Conservation (phyloP, 1,140 invertebrate species). For the Pseudomyrmex cubaensis region DNA sequence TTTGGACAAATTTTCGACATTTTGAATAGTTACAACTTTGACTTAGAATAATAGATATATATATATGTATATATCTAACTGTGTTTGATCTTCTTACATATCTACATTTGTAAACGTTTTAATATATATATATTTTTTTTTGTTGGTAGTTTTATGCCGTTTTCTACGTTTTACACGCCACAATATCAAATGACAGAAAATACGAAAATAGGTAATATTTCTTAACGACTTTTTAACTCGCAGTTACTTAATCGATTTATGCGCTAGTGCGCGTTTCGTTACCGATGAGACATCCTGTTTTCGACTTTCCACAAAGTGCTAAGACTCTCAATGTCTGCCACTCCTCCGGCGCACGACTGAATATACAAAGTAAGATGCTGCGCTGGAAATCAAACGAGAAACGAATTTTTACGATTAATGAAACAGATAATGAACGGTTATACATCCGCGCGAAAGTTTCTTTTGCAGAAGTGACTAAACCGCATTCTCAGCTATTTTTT, state of each 20-base stretch:
- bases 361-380: constrained; percentile 7
- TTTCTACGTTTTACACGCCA: background rate
- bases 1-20: too few relatives aligned
- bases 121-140: too few relatives aligned
- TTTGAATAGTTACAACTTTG: background rate
- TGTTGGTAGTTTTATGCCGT: background rate
- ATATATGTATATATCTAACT: background rate
- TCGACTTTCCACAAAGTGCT: constrained; percentile 78
- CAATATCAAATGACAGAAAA: background rate
- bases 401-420: constrained; percentile 27
- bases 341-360: background rate
- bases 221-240: background rate
- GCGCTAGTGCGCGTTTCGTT: constrained; percentile 71
- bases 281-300: constrained; percentile 79
- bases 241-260: constrained; percentile 72
- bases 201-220: constrained; percentile 1
- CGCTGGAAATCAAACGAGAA: constrained; percentile 44
- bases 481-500: constrained; percentile 23
- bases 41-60: background rate
- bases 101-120: background rate
- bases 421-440: constrained; percentile 44
- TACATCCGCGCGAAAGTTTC: constrained; percentile 55
- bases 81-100: background rate
- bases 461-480: constrained; percentile 43
- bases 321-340: background rate